Conservation (phyloP, 2,113 vertebrate species). For the Tragelaphus strepsiceros region DNA sequence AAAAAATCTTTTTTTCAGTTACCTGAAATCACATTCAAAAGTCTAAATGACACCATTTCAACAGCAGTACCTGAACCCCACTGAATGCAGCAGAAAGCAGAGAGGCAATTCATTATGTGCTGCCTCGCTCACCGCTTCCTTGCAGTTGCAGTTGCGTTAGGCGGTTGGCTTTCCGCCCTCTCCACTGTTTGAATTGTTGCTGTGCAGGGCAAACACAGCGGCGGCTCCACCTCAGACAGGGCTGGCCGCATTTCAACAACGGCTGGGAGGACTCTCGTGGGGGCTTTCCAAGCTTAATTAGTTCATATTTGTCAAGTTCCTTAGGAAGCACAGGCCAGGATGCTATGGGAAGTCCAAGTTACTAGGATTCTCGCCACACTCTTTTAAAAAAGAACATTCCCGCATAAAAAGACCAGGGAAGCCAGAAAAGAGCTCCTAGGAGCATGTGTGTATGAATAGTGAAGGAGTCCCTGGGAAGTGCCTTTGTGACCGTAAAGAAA, state of each 20-base stretch:
- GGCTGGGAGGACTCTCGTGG: neutral
- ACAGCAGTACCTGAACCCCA: neutral
- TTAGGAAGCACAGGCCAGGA: conserved; percentile 8
- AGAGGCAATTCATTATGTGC: neutral
- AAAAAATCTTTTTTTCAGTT: neutral
- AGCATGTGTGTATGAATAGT: neutral
- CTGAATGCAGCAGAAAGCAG: neutral
- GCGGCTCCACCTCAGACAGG: conserved; percentile 39
- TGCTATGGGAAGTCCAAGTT: conserved; percentile 23
- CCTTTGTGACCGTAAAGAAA: neutral
- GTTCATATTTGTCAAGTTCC: conserved; percentile 40
- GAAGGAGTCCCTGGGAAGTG: neutral
- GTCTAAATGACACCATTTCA: conserved; percentile 2
- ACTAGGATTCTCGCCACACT: conserved; percentile 30
- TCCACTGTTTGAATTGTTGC: neutral
- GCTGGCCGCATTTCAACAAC: neutral
- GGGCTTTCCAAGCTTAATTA: conserved; percentile 56
- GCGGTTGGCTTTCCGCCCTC: neutral
- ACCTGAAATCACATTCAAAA: neutral
- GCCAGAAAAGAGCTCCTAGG: neutral
- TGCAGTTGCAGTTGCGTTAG: neutral
- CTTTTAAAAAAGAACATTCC: conserved; percentile 40
- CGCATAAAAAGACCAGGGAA: neutral
- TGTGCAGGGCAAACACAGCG: neutral
- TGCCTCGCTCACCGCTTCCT: neutral